These are phyloP conservation scores for Brachyhypopomus gauderio DNA, from an alignment of 2,113 vertebrate species.

Conservation along the genomic window DNA sequence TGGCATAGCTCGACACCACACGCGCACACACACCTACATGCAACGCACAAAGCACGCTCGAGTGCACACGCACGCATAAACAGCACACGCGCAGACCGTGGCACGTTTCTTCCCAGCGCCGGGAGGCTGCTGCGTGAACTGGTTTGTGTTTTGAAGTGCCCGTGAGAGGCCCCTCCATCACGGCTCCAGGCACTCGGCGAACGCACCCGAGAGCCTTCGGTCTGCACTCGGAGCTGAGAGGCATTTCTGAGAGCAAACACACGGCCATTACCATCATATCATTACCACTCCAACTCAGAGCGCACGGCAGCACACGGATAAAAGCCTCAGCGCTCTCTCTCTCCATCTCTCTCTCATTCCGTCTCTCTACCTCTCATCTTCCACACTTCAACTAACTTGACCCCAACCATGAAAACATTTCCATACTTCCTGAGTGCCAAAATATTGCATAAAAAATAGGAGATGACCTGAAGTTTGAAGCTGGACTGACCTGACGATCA, in stretches of 20 bases:
- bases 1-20: conserved; percentile 13
- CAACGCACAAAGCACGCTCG: too few relatives aligned
- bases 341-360: not conserved
- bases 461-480: too few relatives aligned
- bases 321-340: not conserved
- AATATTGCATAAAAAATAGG: too few relatives aligned
- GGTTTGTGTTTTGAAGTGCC: conserved; percentile 5
- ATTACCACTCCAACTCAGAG: conserved; percentile 25
- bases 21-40: conserved; percentile 16
- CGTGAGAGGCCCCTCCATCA: conserved; percentile 31
- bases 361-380: not conserved
- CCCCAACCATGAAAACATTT: not conserved
- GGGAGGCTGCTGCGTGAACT: not conserved
- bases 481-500: too few relatives aligned
- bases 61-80: conserved; percentile 7
- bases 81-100: not conserved
- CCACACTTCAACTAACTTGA: not conserved
- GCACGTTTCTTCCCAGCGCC: not conserved
- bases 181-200: conserved; percentile 21
- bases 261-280: conserved; percentile 36
- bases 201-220: conserved; percentile 40
- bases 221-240: conserved; percentile 23
- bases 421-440: too few relatives aligned
- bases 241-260: conserved; percentile 36
- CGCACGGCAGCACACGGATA: conserved; percentile 13